Evolutionary conservation across 2,113 vertebrate genomes (phyloP), one percentile per base, ranked within the genome.

Genomic region (Cinclus mexicanus): DNA sequence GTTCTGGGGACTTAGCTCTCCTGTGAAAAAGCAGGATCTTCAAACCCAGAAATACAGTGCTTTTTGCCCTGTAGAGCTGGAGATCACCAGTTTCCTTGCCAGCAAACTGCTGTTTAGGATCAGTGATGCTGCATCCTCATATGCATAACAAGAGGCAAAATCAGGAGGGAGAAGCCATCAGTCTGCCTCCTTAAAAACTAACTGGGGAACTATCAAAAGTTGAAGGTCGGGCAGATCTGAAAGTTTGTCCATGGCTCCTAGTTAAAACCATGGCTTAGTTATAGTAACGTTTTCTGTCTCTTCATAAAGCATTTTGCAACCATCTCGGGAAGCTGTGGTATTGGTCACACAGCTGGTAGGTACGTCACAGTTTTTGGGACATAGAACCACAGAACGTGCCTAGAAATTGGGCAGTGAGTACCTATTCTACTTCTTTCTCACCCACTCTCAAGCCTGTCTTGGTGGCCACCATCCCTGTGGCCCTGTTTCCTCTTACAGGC

Each of bases 311-410:
- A n/a, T 69, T 88, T 86, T 86, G 49, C 25, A 72, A 0, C 55
- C 18, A 5, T 24, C 31, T 44, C 0, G 0, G 20, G 31, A 25
- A 69, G n/a, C 59, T 89, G 20, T 6, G 3, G 12, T 39, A 6
- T 49, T 41, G 3, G 1, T 86, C 60, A 61, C 22, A 11, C n/a
- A 46, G 11, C 10, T 46, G 14, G 42, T 46, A 50, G 37, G 60
- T 57, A 18, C 56, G 4, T 87, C 65, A 53, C 24, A 37, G 33
- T 1, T 33, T 84, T 89, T 10, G 74, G 47, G 47, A 65, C 7
- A 14, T 9, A 19, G 46, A 26, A 61, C 37, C 49, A 61, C 19
- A 28, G 31, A 12, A 22, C 4, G 2, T 55, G n/a, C 46, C 39
- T 78, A 63, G 60, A 47, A 84, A 50, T 84, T 22, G 29, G 28